Conservation (phyloP, 2,113 vertebrate genomes). For the Boulengeromyrus knoepffleri region DNA sequence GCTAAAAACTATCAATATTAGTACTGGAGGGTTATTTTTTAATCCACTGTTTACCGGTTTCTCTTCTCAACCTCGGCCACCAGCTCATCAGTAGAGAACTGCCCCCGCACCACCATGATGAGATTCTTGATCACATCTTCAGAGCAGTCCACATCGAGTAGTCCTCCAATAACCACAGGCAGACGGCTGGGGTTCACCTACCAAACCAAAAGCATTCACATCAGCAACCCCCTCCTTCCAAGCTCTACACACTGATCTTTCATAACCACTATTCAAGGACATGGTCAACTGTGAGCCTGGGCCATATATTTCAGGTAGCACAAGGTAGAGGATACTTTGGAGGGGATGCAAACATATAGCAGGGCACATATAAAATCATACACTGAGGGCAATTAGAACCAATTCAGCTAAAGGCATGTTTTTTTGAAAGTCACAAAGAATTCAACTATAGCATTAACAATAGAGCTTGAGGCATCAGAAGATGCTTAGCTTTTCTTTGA, state of each 20-base stretch:
- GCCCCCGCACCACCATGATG: conserved; percentile 82
- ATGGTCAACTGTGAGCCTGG: neutral
- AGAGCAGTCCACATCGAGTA: conserved; percentile 85
- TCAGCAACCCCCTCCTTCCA: neutral
- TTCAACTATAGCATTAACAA: neutral
- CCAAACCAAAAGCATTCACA: neutral
- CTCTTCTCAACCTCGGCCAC: conserved; percentile 90
- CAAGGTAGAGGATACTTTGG: neutral
- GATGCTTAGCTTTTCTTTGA: neutral
- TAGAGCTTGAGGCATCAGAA: neutral
- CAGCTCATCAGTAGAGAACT: conserved; percentile 87
- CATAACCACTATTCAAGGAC: neutral
- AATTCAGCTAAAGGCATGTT: neutral
- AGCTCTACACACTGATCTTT: neutral
- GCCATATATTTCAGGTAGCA: neutral
- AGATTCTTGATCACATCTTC: conserved; percentile 90
- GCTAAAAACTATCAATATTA: neutral
- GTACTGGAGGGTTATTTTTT: neutral
- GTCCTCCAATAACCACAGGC: conserved; percentile 82
- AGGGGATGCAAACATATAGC: neutral
- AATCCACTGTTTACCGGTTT: conserved; percentile 64
- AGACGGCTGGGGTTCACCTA: conserved; percentile 88
- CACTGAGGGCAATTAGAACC: neutral
- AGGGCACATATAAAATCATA: neutral
- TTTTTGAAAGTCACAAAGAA: neutral